Evolutionary conservation across 2,888 invertebrate genomes (phyloP).

Genomic region (Leucophenga montana): DNA sequence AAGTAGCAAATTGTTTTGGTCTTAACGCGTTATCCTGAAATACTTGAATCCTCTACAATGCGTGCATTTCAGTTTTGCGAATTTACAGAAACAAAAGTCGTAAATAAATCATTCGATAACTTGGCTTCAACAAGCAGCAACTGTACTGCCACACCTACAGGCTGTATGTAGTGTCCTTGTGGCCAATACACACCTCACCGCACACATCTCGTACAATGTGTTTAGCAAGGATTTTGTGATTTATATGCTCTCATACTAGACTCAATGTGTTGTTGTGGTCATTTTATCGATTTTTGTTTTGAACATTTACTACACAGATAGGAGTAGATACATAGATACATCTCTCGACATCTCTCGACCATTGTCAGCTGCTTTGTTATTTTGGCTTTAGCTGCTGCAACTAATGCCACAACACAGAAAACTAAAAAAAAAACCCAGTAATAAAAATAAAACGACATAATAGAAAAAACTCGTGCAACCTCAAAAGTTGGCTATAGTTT

Average conservation of each 20-base stretch:
- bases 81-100: conserved; percentile 39
- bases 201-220: conserved; percentile 34
- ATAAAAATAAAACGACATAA: too few species aligned
- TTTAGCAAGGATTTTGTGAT: conserved; percentile 57
- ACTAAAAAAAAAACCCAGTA: too few species aligned
- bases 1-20: too few species aligned
- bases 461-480: conserved; percentile 12
- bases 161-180: conserved; percentile 29
- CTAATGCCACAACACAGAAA: conserved; percentile 8
- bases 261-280: conserved; percentile 44
- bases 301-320: not conserved
- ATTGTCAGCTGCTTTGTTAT: conserved; percentile 45
- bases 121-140: conserved; percentile 45
- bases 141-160: conserved; percentile 20
- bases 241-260: conserved; percentile 60
- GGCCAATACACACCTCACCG: conserved; percentile 48
- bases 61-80: too few species aligned
- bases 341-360: conserved; percentile 14
- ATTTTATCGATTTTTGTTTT: conserved; percentile 53
- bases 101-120: conserved; percentile 65
- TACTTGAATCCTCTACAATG: too few species aligned
- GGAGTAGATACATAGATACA: not conserved
- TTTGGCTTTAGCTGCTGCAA: conserved; percentile 47
- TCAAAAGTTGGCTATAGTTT: conserved; percentile 38
- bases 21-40: too few species aligned